phyloP scores from a whole-genome alignment of 2,113 vertebrate species.

The Campylorhamphus procurvoides region DNA sequence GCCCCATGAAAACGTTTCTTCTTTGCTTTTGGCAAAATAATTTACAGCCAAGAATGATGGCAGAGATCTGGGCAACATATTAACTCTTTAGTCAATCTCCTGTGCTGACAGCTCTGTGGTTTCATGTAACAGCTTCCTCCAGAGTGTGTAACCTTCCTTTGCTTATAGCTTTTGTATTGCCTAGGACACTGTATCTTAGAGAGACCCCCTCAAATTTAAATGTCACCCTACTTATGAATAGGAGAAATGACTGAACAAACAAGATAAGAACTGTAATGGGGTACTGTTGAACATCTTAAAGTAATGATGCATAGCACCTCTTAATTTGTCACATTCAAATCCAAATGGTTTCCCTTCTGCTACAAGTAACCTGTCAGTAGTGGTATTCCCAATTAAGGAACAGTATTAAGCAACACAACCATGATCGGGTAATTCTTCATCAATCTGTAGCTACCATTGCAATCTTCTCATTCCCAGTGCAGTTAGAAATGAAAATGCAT shows the following conservation, averaged over 20 bases:
- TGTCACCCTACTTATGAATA: neutral
- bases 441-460: neutral
- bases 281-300: neutral
- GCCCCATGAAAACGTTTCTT: neutral
- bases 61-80: neutral
- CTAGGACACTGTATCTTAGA: neutral
- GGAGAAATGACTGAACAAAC: neutral
- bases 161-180: neutral
- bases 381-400: neutral
- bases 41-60: constrained; percentile 13
- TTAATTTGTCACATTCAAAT: neutral
- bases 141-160: neutral
- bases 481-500: neutral
- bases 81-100: neutral
- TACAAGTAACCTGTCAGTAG: neutral
- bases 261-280: neutral
- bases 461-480: neutral
- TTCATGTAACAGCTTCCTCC: neutral
- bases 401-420: neutral
- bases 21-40: constrained; percentile 2
- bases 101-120: neutral
- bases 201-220: neutral
- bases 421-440: neutral
- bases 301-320: neutral
- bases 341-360: neutral